Base-by-base conservation (phyloP, 2,797 vertebrate species). In the Carcharodon carcharias region DNA sequence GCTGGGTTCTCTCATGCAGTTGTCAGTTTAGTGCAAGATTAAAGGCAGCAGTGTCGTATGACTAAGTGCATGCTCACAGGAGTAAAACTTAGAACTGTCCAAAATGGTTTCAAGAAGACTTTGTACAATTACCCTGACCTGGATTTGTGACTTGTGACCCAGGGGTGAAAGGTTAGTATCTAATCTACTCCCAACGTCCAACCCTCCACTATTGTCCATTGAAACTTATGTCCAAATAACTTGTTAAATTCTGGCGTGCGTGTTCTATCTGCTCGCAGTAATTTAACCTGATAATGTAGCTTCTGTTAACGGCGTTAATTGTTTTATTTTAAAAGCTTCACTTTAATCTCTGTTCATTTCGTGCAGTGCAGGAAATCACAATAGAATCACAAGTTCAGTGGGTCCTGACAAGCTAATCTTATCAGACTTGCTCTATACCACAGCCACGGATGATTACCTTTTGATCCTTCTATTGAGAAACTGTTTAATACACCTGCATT, bases 381-480 rank as follows among this genome's bases (percentile, higher is more conserved):
- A 77, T 58, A 35, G 35, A 94, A 77, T 58, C 69, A 71, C 26
- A 21, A 85, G 40, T 95, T 77, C 69, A 54, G 18, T 18, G 7
- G 14, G 50, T 73, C 69, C 26, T 77, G 50, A 95, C 94, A 77
- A 56, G 95, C 16, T 77, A 77, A 95, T 95, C 69, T 95, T 77
- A 77, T 95, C 94, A 56, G 50, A n/a, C 31, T 73, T 54, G 28
- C 28, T 6, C 28, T 77, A 35, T n/a, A 77, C 69, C 94, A n/a
- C 45, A 95, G 28, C 40, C 14, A 16, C 67, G 95, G 94, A 77
- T 95, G 45, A 35, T 73, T n/a, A 50, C 94, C 45, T 73, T 95
- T n/a, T 56, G 28, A 54, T 12, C 16, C 12, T 92, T 50, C 54
- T 23, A 56, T 73, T 58, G 4, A 69, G 40, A 95, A 71, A 71